A percentile compares a stretch with the other conserved stretches of the same genome.
These are phyloP conservation scores for Propithecus perrieri DNA, from an alignment of 2,797 vertebrate species.

Conservation along the genomic window DNA sequence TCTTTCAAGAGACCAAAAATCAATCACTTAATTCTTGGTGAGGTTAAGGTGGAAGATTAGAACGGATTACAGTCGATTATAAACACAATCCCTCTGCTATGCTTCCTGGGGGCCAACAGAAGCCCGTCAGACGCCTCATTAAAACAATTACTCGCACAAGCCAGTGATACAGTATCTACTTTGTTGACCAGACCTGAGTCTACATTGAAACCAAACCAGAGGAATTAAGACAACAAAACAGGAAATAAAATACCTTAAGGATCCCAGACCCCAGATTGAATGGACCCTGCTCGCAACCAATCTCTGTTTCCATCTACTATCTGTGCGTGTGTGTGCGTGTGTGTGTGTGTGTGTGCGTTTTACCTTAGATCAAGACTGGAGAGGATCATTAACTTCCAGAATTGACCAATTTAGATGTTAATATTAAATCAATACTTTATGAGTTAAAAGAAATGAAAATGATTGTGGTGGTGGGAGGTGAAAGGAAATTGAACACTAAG, in stretches of 20 bases:
- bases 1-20: constrained; percentile 82
- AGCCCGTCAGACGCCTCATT: constrained; percentile 76
- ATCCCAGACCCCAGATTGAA: background rate
- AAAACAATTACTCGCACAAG: constrained; percentile 83
- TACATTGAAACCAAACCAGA: background rate
- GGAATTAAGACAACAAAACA: background rate
- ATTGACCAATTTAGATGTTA: background rate
- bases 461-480: background rate
- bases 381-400: background rate
- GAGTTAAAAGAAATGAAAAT: background rate
- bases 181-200: background rate
- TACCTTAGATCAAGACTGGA: background rate
- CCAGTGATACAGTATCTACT: background rate
- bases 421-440: background rate
- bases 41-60: constrained; percentile 80
- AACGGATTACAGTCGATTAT: constrained; percentile 81
- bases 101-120: constrained; percentile 73
- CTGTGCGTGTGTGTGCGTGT: fast-evolving
- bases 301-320: background rate
- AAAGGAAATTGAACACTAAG: background rate
- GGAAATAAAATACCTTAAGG: background rate
- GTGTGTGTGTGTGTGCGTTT: background rate
- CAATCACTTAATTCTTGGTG: constrained; percentile 81
- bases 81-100: constrained; percentile 82
- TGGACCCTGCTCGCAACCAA: background rate